phyloP scores from a whole-genome alignment of 2,797 vertebrate species.

The Helicolenus hilgendorfi region DNA sequence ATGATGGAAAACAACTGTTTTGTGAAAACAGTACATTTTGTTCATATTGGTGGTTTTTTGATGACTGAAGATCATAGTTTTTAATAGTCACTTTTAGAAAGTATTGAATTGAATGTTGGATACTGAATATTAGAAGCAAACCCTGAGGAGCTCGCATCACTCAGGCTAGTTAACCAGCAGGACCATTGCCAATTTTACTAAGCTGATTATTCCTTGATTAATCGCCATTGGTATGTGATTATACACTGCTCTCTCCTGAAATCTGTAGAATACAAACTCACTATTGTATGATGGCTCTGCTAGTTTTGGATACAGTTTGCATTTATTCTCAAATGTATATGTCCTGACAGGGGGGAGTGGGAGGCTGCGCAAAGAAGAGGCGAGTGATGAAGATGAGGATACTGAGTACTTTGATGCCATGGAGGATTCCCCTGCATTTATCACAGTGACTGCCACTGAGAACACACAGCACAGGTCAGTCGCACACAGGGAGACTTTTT shows the following conservation, averaged over 20 bases:
- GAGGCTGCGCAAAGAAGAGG: slow-evolving; percentile 93
- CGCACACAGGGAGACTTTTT: not conserved
- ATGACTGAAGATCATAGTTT: not conserved
- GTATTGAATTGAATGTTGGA: not conserved
- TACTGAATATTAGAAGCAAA: slow-evolving; percentile 25
- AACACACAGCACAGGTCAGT: slow-evolving; percentile 94
- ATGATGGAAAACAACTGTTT: not conserved
- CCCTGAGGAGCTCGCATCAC: slow-evolving; percentile 25
- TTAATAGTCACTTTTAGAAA: not conserved
- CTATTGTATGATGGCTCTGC: slow-evolving; percentile 1
- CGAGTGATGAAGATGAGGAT: slow-evolving; percentile 99
- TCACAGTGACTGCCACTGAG: slow-evolving; percentile 96
- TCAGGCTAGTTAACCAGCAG: slow-evolving; percentile 55
- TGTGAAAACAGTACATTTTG: not conserved
- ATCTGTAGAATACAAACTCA: slow-evolving; percentile 28
- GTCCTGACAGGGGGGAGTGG: slow-evolving; percentile 83
- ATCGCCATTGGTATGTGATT: slow-evolving; percentile 70
- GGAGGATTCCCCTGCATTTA: slow-evolving; percentile 97
- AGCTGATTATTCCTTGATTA: slow-evolving; percentile 79
- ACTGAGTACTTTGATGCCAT: slow-evolving; percentile 99
- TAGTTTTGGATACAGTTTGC: not conserved
- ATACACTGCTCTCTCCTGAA: slow-evolving; percentile 36
- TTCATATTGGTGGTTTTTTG: not conserved
- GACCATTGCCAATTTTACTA: slow-evolving; percentile 67
- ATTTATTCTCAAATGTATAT: slow-evolving; percentile 34